phyloP scores from a whole-genome alignment of 1,140 invertebrate genomes.

The fruit fly (Drosophila melanogaster) region DNA sequence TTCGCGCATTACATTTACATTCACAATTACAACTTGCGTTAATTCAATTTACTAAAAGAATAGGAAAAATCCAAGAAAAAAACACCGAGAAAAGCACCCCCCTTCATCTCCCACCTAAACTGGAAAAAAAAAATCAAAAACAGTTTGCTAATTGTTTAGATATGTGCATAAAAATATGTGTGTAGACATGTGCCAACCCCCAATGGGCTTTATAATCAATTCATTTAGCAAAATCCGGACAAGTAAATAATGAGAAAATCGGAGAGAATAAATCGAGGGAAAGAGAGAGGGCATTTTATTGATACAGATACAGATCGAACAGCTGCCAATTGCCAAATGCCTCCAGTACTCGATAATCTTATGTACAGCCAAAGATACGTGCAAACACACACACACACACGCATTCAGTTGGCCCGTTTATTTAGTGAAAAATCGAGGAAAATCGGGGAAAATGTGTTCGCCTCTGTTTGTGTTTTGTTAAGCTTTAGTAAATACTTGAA shows the following conservation, averaged over 20 bases:
- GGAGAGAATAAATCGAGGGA: neutral
- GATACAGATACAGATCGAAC: conserved; percentile 45
- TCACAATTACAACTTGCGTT: conserved; percentile 72
- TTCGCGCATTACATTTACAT: conserved; percentile 28
- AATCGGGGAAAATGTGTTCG: conserved; percentile 27
- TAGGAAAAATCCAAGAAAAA: neutral
- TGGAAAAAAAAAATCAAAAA: conserved; percentile 9
- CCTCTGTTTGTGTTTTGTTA: conserved; percentile 69
- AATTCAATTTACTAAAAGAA: conserved; percentile 65
- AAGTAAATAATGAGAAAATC: conserved; percentile 24
- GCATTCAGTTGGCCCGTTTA: conserved; percentile 11
- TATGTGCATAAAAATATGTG: conserved; percentile 47
- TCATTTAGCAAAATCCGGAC: conserved; percentile 35
- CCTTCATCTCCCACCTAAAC: no score
- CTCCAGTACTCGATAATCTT: conserved; percentile 39
- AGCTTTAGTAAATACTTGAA: conserved; percentile 81
- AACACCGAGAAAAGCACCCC: neutral
- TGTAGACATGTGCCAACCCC: conserved; percentile 40
- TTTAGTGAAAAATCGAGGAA: conserved; percentile 41
- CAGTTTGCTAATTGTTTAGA: conserved; percentile 39
- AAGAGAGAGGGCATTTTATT: conserved; percentile 28
- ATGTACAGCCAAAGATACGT: conserved; percentile 28
- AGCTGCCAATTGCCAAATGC: conserved; percentile 64
- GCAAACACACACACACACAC: conserved; percentile 20
- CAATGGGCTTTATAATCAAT: conserved; percentile 63